phyloP scores from a whole-genome alignment of 2,888 invertebrate genomes.

The Scaptomyza flava region DNA sequence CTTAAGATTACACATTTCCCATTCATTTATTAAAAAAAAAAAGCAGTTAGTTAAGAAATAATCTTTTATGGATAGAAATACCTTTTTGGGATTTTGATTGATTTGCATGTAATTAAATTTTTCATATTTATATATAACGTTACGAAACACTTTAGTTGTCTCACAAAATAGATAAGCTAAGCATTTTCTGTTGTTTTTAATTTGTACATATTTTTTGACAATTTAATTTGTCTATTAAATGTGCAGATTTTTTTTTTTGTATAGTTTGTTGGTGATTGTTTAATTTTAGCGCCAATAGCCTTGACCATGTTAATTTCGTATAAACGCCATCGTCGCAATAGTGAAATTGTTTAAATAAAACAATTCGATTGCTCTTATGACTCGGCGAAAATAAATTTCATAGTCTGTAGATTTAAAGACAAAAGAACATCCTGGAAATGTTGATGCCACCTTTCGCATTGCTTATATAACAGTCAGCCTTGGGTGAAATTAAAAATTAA shows the following conservation, averaged over 20 bases:
- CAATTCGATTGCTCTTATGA: slow-evolving; percentile 33
- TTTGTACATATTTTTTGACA: slow-evolving; percentile 50
- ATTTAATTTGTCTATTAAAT: slow-evolving; percentile 52
- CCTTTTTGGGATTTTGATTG: background rate
- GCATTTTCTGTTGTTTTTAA: slow-evolving; percentile 2
- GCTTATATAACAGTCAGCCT: slow-evolving; percentile 29
- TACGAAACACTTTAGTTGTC: slow-evolving; percentile 9
- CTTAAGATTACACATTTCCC: slow-evolving; percentile 1
- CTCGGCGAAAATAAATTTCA: slow-evolving; percentile 13
- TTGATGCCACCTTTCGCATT: background rate
- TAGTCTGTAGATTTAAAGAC: background rate
- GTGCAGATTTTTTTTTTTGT: slow-evolving; percentile 24
- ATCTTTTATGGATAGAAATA: slow-evolving; percentile 1
- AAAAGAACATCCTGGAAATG: slow-evolving; percentile 33
- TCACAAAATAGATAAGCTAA: slow-evolving; percentile 2
- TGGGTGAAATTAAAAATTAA: slow-evolving; percentile 10
- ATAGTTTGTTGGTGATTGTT: slow-evolving; percentile 48
- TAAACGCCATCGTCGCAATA: slow-evolving; percentile 53
- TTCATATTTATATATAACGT: background rate
- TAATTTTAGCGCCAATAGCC: slow-evolving; percentile 51
- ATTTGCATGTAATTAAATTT: slow-evolving; percentile 4
- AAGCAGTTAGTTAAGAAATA: background rate
- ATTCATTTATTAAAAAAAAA: background rate
- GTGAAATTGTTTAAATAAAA: slow-evolving; percentile 58
- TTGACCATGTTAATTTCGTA: slow-evolving; percentile 69